Evolutionary conservation across 2,797 vertebrate genomes (phyloP), one percentile per base, ranked within the genome.

Genomic region (Micrastur ruficollis): DNA sequence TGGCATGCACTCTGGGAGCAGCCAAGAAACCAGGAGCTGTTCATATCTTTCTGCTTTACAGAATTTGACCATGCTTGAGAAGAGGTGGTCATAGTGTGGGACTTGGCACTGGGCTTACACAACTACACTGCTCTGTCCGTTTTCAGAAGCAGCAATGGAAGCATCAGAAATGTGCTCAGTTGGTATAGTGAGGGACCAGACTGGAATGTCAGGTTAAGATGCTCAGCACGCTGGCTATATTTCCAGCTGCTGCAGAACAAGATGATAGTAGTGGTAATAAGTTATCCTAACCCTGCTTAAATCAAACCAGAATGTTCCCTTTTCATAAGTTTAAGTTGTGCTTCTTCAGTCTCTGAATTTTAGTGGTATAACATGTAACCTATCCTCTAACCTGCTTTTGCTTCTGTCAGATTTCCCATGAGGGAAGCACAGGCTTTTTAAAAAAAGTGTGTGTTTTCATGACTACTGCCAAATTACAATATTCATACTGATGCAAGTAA

Each of bases 341-440:
- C 32, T 86, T 58, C 34, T 58, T 73, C 68, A 32, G 22, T 23
- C 27, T 72, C 21, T 55, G 17, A 72, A 17, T 15, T 85, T 52
- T 25, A 3, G 14, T 56, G 8, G 1, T 68, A 7, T 11, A 86
- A 25, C 8, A 20, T 0, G 8, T 14, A 62, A 27, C 19, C 14
- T 61, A 6, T 20, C 19, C 10, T 65, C 36, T 75, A 74, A n/a
- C 12, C 3, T 31, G 4, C 7, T 56, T 74, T 70, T 81, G 2
- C 8, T 78, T 71, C 12, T 31, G 10, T 78, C 21, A 25, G 18
- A 23, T 65, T 73, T 90, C 55, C 29, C 3, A 5, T 3, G 14
- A n/a, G 21, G 8, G 8, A 85, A 71, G 5, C 14, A 23, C 8
- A 50, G 15, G 3, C 2, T 52, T 65, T 26, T 3, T 1, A 1